Evolutionary conservation across 1,140 invertebrate species (phyloP), one percentile per base, ranked within the genome.

Genomic region (Drosophila subpulchrella): DNA sequence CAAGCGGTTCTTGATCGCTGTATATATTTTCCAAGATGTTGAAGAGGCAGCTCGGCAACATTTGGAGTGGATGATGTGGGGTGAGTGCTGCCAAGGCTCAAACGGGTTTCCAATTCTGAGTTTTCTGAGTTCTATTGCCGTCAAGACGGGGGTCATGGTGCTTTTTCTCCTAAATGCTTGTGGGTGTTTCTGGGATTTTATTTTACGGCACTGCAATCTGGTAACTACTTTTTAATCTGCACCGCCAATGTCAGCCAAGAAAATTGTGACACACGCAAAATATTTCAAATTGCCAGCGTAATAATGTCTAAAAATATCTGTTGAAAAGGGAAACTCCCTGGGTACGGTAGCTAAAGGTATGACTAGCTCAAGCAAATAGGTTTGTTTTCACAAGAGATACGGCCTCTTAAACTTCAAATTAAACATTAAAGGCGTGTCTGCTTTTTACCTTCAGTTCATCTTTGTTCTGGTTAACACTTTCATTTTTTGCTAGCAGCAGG

Each of bases 261-360:
- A 74, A 75, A 75, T 75, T 58, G 65, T 60, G 62, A 46, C 56
- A 55, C 27, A 58, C 47, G 56, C 61, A 67, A 86, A 85, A 81
- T 78, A 85, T 63, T 65, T 67, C 42, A 42, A 78, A 68, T 81
- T 63, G 70, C 44, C 50, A 79, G 55, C 47, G 65, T 44, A 68
- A 68, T 66, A 75, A 11, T 7, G 51, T 34, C 32, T 46, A 24
- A 0, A 15, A 10, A 50, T 15, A n/a, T 48, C 6, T 4, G 24
- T n/a, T n/a, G 27, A 7, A 30, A 50, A 15, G 27, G 27, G n/a
- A 20, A 53, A 6, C 30, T 51, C 30, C 48, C 30, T 30, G 11
- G 27, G 27, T 11, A 7, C 13, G 24, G 46, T 30, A 30, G n/a
- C n/a, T 4, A 32, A 10, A 15, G 1, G n/a, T 32, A 10, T 24